Conservation (phyloP, 2,797 vertebrate genomes). For the Syngnathus acus region DNA sequence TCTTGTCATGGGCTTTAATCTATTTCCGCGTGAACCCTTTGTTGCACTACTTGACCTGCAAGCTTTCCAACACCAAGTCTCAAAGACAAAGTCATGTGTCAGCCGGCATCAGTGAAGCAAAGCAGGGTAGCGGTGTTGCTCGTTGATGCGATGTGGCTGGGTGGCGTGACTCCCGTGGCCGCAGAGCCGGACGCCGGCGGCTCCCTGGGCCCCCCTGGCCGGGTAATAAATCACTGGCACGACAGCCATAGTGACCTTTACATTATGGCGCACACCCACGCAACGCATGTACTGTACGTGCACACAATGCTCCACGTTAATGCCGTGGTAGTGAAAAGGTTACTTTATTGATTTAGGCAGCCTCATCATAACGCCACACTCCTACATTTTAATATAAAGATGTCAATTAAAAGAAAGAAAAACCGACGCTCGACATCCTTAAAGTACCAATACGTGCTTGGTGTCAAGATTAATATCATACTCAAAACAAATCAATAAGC, state of each 20-base stretch:
- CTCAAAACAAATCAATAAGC: slow-evolving; percentile 62
- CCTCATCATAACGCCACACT: slow-evolving; percentile 13
- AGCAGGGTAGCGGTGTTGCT: slow-evolving; percentile 54
- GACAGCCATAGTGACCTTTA: slow-evolving; percentile 58
- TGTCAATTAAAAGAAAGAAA: slow-evolving; percentile 38
- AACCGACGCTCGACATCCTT: slow-evolving; percentile 24
- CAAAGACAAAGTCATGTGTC: slow-evolving; percentile 56
- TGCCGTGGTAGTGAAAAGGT: background rate
- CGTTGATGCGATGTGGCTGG: slow-evolving; percentile 44
- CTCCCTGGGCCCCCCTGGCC: slow-evolving; percentile 33
- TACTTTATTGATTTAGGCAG: slow-evolving; percentile 20
- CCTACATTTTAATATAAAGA: slow-evolving; percentile 11
- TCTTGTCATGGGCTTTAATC: slow-evolving; percentile 48
- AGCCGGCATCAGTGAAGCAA: slow-evolving; percentile 55
- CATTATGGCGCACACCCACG: slow-evolving; percentile 26
- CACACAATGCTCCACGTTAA: slow-evolving; percentile 7
- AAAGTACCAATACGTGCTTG: slow-evolving; percentile 35
- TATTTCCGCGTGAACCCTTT: slow-evolving; percentile 58
- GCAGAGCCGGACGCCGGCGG: slow-evolving; percentile 34
- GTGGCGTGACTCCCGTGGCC: slow-evolving; percentile 39
- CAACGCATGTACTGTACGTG: slow-evolving; percentile 17
- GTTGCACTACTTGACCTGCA: slow-evolving; percentile 46
- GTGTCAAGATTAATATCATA: slow-evolving; percentile 49
- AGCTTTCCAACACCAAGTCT: slow-evolving; percentile 38
- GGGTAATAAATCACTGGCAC: slow-evolving; percentile 65